A percentile compares a stretch with the other conserved stretches of the same genome.
These are phyloP conservation scores for Physeter macrocephalus DNA, from an alignment of 2,113 vertebrate species.

Conservation along the genomic window DNA sequence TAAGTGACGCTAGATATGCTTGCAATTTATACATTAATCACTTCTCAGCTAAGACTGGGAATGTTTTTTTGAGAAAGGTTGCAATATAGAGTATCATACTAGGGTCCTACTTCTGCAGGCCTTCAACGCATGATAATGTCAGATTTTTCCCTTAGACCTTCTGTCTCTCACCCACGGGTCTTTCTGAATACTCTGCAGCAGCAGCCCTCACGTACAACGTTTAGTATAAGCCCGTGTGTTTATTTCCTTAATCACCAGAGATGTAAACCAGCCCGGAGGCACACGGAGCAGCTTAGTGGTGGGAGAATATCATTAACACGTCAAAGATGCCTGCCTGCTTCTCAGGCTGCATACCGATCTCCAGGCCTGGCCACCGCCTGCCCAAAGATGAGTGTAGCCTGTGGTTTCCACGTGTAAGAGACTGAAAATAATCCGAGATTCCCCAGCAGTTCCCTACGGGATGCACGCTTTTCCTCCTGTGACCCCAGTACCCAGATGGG, in stretches of 20 bases:
- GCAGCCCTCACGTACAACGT: not conserved
- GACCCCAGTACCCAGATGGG: not conserved
- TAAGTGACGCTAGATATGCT: not conserved
- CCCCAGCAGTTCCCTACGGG: not conserved
- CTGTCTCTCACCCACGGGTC: not conserved
- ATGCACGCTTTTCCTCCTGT: not conserved
- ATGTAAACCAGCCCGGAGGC: slow-evolving; percentile 27
- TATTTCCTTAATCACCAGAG: slow-evolving; percentile 49
- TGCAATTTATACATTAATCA: not conserved
- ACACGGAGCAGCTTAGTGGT: not conserved
- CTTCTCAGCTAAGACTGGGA: not conserved
- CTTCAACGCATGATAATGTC: not conserved
- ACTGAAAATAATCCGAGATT: not conserved
- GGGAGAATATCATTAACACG: slow-evolving; percentile 15
- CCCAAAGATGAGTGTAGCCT: not conserved
- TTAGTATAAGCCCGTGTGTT: not conserved
- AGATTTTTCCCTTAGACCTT: not conserved
- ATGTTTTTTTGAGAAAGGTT: not conserved
- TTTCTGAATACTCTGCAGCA: not conserved
- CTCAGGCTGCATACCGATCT: not conserved
- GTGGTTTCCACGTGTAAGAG: not conserved
- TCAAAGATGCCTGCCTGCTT: not conserved
- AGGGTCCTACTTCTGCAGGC: not conserved
- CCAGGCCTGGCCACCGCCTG: not conserved
- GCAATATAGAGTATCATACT: not conserved